phyloP scores from a whole-genome alignment of 2,113 vertebrate genomes.

The Tinamus guttatus region DNA sequence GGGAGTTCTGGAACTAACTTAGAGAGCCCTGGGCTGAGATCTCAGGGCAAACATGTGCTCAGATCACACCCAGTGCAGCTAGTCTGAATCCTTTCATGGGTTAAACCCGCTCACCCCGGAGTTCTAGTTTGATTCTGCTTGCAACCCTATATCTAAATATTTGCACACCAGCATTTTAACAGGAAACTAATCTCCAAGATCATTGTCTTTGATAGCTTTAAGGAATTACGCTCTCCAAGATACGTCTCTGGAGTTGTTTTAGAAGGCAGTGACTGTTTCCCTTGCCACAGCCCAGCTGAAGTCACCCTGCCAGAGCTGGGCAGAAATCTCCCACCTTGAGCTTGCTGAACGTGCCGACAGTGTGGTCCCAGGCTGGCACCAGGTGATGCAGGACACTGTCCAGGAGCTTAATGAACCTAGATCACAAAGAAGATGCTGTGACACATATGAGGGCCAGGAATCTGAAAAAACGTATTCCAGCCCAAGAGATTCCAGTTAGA shows the following conservation, averaged over 20 bases:
- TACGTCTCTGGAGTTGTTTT: neutral
- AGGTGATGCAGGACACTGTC: conserved; percentile 92
- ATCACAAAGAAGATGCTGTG: neutral
- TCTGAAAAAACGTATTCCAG: neutral
- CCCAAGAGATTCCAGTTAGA: neutral
- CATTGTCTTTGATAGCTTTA: neutral
- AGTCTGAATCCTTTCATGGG: neutral
- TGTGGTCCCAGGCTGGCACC: conserved; percentile 96
- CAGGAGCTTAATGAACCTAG: conserved; percentile 92
- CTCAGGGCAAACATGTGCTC: neutral
- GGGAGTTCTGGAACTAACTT: neutral
- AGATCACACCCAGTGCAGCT: neutral
- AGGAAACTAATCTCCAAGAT: neutral
- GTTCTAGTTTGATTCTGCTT: neutral
- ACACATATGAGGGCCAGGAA: neutral
- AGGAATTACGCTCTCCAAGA: neutral
- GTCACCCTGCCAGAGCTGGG: neutral
- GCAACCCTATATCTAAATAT: neutral
- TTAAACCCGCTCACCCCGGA: neutral
- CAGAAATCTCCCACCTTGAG: conserved; percentile 86
- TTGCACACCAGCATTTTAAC: neutral
- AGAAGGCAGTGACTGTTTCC: neutral
- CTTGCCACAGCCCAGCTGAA: neutral
- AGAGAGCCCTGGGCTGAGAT: neutral
- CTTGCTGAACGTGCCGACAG: conserved; percentile 92